phyloP scores from a whole-genome alignment of 2,113 vertebrate species.

The Corvus cornix region DNA sequence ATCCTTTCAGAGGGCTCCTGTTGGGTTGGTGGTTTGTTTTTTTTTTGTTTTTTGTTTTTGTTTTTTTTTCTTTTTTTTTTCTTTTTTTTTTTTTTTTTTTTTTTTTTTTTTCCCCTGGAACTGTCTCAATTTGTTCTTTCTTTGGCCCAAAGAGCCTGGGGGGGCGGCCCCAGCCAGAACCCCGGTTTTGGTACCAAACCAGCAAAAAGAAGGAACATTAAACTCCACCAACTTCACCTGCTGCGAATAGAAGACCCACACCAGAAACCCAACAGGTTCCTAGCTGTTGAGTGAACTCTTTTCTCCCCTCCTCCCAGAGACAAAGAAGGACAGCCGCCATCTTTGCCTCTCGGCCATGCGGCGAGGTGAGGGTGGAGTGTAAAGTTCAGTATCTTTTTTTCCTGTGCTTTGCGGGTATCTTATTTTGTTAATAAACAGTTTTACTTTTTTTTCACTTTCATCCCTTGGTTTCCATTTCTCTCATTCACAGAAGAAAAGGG shows the following conservation, averaged over 20 bases:
- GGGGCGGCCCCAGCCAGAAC: fast-evolving
- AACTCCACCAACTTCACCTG: background rate
- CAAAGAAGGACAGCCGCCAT: fast-evolving
- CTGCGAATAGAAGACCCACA: background rate
- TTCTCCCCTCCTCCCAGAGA: background rate
- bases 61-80: too few relatives aligned
- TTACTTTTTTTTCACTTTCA: background rate
- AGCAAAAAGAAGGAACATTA: background rate
- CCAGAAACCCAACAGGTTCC: background rate
- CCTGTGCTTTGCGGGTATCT: background rate
- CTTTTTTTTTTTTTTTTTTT: too few relatives aligned
- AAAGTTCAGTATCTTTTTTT: background rate
- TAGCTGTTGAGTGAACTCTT: background rate
- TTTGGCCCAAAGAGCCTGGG: fast-evolving
- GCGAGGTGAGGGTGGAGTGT: fast-evolving
- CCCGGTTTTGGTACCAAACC: too few relatives aligned
- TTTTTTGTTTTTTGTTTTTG: too few relatives aligned
- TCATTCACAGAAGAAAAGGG: background rate
- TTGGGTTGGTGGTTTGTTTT: too few relatives aligned
- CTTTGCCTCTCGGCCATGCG: fast-evolving
- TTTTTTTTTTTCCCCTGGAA: background rate
- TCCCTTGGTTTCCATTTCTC: background rate
- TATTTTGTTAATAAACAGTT: background rate
- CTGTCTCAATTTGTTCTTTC: background rate
- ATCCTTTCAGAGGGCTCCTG: background rate